Conservation (phyloP, 1,140 invertebrate genomes). For the Nephila pilipes region DNA sequence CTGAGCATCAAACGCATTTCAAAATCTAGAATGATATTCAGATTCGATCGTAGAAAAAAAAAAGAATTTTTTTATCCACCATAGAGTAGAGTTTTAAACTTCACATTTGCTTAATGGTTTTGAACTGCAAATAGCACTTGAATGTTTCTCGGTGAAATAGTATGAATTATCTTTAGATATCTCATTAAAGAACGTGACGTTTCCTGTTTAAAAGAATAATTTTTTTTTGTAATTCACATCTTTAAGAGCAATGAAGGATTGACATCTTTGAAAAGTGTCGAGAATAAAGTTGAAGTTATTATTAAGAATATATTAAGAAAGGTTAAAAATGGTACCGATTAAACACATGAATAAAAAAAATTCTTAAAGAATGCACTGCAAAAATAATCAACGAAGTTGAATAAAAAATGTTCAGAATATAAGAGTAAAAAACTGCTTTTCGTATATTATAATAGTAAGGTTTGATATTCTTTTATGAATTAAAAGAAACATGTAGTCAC, state of each 20-base stretch:
- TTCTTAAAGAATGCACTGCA: not conserved
- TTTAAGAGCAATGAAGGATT: not conserved
- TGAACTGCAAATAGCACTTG: not conserved
- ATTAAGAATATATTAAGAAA: not conserved
- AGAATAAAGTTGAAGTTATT: not conserved
- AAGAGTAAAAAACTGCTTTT: not conserved
- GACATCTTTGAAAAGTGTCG: not conserved
- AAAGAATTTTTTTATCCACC: not conserved
- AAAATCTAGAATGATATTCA: slow-evolving; percentile 20
- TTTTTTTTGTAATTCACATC: not conserved
- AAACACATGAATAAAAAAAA: not conserved
- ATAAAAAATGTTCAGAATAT: not conserved
- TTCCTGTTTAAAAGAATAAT: not conserved
- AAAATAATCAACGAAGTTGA: not conserved
- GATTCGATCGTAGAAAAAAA: not conserved
- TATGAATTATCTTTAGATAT: not conserved
- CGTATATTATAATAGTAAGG: not conserved
- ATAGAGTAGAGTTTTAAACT: not conserved
- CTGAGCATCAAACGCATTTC: slow-evolving; percentile 1
- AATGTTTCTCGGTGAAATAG: not conserved
- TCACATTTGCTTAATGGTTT: slow-evolving; percentile 20
- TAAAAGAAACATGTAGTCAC: not conserved
- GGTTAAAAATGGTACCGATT: not conserved
- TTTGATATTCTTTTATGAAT: not conserved
- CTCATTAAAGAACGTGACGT: not conserved